phyloP scores from a whole-genome alignment of 2,797 vertebrate genomes.

The Silurus aristotelis region DNA sequence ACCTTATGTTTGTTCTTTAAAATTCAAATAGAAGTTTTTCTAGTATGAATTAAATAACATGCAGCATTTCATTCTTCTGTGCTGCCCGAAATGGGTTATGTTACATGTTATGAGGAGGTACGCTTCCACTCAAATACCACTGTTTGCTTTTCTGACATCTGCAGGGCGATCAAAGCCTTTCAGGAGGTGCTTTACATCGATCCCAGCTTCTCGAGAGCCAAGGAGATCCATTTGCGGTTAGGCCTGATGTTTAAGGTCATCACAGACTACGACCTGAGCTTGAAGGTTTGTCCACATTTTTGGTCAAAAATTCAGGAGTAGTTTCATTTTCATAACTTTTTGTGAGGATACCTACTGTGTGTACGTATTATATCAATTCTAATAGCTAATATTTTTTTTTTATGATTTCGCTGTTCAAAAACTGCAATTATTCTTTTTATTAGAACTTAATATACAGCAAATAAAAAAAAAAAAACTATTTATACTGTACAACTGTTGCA shows the following conservation, averaged over 20 bases:
- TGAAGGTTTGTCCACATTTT: conserved; percentile 82
- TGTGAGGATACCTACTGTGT: neutral
- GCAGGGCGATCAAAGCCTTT: conserved; percentile 98
- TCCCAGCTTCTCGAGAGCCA: conserved; percentile 91
- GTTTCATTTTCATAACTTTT: neutral
- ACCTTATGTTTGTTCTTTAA: neutral
- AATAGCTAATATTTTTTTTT: no score
- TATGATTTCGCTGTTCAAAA: neutral
- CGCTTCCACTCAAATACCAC: neutral
- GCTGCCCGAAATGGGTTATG: neutral
- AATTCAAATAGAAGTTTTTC: neutral
- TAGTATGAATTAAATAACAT: neutral
- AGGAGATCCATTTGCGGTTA: conserved; percentile 97
- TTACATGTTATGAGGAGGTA: neutral
- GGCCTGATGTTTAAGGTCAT: conserved; percentile 99
- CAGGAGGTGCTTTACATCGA: conserved; percentile 98
- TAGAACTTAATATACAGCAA: neutral
- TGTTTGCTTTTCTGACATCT: conserved; percentile 12
- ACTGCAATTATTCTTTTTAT: neutral
- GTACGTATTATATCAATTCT: neutral
- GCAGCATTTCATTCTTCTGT: neutral
- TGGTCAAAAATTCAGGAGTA: no score
- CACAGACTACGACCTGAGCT: conserved; percentile 95
- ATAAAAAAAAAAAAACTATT: neutral
- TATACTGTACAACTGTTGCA: neutral